A percentile compares a stretch with the other conserved stretches of the same genome.
Conservation (phyloP, 2,797 vertebrate genomes). For the Megalops cyprinoides region DNA sequence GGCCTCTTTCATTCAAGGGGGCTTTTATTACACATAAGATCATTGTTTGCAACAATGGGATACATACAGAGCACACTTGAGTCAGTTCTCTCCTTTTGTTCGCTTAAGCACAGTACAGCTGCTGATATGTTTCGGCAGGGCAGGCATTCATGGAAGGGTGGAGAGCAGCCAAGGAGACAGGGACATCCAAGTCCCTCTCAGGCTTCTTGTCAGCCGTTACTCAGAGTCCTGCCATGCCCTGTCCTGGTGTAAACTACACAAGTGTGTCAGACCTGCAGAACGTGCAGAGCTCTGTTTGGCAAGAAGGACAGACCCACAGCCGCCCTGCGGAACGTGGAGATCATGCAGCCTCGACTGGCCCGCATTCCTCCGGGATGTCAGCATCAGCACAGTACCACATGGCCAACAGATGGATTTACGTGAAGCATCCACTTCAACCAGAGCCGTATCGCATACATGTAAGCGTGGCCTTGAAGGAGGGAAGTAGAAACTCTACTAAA, state of each 20-base stretch:
- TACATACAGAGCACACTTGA: slow-evolving; percentile 36
- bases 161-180: background rate
- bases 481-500: too few species aligned
- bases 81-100: slow-evolving; percentile 36
- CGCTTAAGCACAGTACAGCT: slow-evolving; percentile 20
- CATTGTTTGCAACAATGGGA: slow-evolving; percentile 58
- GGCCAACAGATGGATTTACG: too few species aligned
- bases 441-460: too few species aligned
- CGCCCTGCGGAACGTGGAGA: too few species aligned
- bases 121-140: slow-evolving; percentile 40
- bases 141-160: slow-evolving; percentile 32
- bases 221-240: slow-evolving; percentile 30
- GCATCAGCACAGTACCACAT: too few species aligned
- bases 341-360: too few species aligned
- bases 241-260: slow-evolving; percentile 23
- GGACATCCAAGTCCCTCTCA: background rate
- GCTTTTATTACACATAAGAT: slow-evolving; percentile 53
- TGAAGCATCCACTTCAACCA: too few species aligned
- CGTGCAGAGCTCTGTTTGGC: too few species aligned
- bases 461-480: too few species aligned
- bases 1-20: slow-evolving; percentile 39
- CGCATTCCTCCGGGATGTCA: too few species aligned
- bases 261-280: too few species aligned
- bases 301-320: too few species aligned
- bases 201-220: slow-evolving; percentile 30